These are phyloP conservation scores for Salarias fasciatus DNA, from an alignment of 2,797 vertebrate species.

Conservation along the genomic window DNA sequence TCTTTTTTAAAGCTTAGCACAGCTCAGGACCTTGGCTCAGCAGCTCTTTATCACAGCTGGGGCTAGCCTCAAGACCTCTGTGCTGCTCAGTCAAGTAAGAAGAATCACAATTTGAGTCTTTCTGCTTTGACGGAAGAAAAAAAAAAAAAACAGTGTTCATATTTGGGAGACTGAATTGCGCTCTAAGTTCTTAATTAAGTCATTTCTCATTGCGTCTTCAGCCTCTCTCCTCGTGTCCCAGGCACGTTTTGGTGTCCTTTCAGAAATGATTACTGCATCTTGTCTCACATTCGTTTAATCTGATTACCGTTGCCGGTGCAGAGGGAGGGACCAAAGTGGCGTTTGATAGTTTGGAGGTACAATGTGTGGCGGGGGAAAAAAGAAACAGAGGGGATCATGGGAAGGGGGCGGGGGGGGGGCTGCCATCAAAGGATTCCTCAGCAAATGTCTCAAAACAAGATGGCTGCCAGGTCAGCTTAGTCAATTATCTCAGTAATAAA, in stretches of 20 bases:
- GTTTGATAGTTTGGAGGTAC: conserved; percentile 63
- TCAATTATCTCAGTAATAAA: conserved; percentile 56
- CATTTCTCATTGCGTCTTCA: too few relatives aligned
- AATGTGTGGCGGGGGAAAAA: conserved; percentile 41
- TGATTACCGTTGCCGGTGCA: conserved; percentile 49
- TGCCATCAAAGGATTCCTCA: conserved; percentile 68
- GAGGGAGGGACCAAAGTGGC: conserved; percentile 31
- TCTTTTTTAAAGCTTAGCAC: conserved; percentile 45
- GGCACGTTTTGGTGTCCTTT: conserved; percentile 8
- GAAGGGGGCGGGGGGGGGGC: conserved; percentile 23
- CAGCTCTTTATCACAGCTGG: conserved; percentile 44
- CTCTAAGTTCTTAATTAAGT: background rate
- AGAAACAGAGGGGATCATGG: conserved; percentile 54
- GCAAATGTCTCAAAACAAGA: conserved; percentile 74
- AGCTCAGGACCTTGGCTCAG: conserved; percentile 40
- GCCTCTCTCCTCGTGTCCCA: background rate
- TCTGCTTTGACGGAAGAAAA: conserved; percentile 14
- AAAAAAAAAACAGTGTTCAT: too few relatives aligned
- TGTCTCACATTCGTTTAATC: conserved; percentile 52
- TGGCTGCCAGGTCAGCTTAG: conserved; percentile 68
- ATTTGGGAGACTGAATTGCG: too few relatives aligned
- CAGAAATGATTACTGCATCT: conserved; percentile 41
- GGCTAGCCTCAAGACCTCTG: conserved; percentile 29
- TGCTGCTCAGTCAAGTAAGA: conserved; percentile 35
- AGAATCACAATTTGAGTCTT: conserved; percentile 22